Conservation (phyloP, 2,888 invertebrate genomes). For the Hypsopygia costalis region DNA sequence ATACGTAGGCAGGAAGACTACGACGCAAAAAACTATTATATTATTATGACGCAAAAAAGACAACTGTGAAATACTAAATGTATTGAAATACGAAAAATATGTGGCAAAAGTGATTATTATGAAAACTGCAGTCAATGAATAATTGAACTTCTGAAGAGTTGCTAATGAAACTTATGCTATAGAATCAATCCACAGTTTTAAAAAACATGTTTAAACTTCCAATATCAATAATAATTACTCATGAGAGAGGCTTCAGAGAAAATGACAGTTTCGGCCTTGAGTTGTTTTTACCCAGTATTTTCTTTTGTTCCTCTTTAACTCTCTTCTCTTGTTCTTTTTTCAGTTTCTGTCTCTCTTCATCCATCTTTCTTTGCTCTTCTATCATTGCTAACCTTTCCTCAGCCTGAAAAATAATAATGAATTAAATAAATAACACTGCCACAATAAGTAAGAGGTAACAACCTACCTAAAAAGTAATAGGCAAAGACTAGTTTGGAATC, state of each 20-base stretch:
- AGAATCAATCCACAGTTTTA: conserved; percentile 14
- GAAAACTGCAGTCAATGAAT: not conserved
- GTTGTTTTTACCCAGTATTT: conserved; percentile 98
- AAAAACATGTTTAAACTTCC: conserved; percentile 13
- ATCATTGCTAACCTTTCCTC: conserved; percentile 98
- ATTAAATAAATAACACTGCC: no score
- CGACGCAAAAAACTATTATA: no score
- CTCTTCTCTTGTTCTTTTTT: conserved; percentile 96
- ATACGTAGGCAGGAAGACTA: no score
- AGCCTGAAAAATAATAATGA: conserved; percentile 82
- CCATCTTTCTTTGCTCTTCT: conserved; percentile 97
- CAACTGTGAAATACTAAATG: not conserved
- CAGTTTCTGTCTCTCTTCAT: conserved; percentile 95
- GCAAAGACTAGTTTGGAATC: no score
- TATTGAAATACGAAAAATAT: not conserved
- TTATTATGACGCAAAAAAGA: no score
- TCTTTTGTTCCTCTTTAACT: conserved; percentile 96
- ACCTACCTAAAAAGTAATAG: no score
- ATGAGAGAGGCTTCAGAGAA: conserved; percentile 89
- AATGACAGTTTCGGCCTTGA: conserved; percentile 97
- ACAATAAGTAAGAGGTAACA: no score
- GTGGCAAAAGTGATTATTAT: not conserved
- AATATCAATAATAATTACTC: conserved; percentile 49
- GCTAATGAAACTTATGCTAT: conserved; percentile 13
- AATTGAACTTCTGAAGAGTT: not conserved